A percentile compares a stretch with the other conserved stretches of the same genome.
phyloP scores from a whole-genome alignment of 2,888 invertebrate genomes.

The Lycia hirtaria region DNA sequence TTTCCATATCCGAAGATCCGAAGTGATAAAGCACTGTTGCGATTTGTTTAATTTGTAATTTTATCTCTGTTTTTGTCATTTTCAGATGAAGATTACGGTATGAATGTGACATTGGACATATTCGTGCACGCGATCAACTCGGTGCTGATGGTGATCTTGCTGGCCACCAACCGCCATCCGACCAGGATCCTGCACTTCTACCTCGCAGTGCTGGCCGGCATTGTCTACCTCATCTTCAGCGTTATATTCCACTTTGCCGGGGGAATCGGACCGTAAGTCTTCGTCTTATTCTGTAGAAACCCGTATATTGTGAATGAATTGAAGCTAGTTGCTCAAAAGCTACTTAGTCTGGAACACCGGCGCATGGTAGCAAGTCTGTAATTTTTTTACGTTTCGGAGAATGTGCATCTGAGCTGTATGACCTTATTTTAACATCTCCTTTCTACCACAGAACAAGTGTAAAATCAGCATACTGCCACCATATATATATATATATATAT shows the following conservation, averaged over 20 bases:
- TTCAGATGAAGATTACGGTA: constrained; percentile 54
- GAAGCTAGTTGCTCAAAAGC: no score
- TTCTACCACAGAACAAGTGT: no score
- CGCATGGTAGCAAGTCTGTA: no score
- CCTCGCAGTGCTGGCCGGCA: constrained; percentile 86
- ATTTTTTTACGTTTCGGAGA: no score
- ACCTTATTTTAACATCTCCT: no score
- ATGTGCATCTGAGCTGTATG: no score
- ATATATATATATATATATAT: background rate
- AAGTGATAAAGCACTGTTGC: no score
- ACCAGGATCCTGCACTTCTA: constrained; percentile 84
- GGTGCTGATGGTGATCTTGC: constrained; percentile 89
- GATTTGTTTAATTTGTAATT: no score
- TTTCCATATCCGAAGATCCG: no score
- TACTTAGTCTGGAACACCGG: no score
- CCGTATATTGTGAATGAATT: no score
- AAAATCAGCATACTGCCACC: background rate
- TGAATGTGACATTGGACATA: constrained; percentile 62
- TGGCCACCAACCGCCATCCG: constrained; percentile 90
- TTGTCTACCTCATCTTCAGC: constrained; percentile 89
- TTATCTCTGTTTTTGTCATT: background rate
- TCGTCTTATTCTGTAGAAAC: background rate
- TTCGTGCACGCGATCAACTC: constrained; percentile 87
- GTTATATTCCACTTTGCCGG: constrained; percentile 89
- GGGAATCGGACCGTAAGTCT: constrained; percentile 88